A percentile compares a stretch with the other conserved stretches of the same genome.
These are phyloP conservation scores for Marisa cornuarietis DNA, from an alignment of 1,140 invertebrate genomes.

Conservation along the genomic window DNA sequence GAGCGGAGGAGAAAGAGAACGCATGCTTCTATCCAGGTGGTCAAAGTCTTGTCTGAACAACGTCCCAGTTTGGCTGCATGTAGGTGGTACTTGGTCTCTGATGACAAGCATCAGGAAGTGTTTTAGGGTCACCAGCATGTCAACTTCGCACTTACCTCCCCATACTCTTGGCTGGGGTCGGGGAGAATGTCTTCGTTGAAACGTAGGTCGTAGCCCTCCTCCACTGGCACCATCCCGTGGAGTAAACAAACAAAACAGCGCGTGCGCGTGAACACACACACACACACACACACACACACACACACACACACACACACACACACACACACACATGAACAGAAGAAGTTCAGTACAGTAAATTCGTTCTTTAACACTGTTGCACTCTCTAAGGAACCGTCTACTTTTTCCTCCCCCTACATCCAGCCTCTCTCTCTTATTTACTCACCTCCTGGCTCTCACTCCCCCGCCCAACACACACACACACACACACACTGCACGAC, in stretches of 20 bases:
- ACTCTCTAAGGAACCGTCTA: too few species aligned
- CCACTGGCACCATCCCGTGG: background rate
- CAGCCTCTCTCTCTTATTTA: too few species aligned
- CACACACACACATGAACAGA: background rate
- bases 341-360: background rate
- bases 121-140: background rate
- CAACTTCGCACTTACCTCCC: background rate
- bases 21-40: background rate
- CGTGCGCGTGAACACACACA: background rate
- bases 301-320: background rate
- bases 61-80: background rate
- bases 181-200: conserved; percentile 14
- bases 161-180: conserved; percentile 14
- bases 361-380: too few species aligned
- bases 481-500: too few species aligned
- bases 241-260: too few species aligned
- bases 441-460: too few species aligned
- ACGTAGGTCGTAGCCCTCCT: conserved; percentile 19
- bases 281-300: background rate
- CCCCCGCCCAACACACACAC: too few species aligned
- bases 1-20: background rate
- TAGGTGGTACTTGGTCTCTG: background rate
- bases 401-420: too few species aligned
- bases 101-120: background rate
- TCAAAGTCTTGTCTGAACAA: too few species aligned